A percentile compares a stretch with the other conserved stretches of the same genome.
phyloP scores from a whole-genome alignment of 2,113 vertebrate genomes.

The Atherinomorus stipes region DNA sequence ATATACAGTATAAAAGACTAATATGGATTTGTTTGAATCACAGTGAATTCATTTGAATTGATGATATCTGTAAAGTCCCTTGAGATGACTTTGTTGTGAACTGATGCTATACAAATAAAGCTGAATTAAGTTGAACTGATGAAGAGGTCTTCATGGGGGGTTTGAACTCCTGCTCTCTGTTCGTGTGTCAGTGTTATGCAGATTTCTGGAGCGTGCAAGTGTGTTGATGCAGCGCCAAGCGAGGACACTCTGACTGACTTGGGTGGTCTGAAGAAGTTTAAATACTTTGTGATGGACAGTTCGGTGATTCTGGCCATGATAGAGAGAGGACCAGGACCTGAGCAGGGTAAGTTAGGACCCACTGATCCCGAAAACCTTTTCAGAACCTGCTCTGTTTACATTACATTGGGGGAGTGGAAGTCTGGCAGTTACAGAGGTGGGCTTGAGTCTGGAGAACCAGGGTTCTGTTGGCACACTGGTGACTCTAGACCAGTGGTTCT shows the following conservation, averaged over 20 bases:
- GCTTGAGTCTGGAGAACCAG: no score
- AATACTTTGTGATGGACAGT: conserved; percentile 93
- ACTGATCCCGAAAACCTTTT: neutral
- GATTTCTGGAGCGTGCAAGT: conserved; percentile 89
- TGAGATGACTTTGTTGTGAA: no score
- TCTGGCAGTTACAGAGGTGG: no score
- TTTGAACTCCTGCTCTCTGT: neutral
- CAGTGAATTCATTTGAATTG: no score
- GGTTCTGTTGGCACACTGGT: no score
- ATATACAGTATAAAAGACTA: no score
- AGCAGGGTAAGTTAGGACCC: conserved; percentile 76
- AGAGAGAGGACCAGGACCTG: conserved; percentile 88
- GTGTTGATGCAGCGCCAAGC: conserved; percentile 87
- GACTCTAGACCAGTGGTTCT: no score
- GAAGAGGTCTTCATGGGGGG: neutral
- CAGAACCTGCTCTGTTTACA: no score
- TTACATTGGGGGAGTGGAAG: no score
- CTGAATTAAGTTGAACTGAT: neutral
- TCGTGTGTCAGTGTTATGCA: conserved; percentile 90
- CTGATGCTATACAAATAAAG: no score
- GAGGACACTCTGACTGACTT: conserved; percentile 89
- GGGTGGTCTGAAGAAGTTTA: conserved; percentile 84
- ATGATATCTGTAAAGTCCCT: no score
- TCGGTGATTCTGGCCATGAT: conserved; percentile 92
- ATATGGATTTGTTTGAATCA: no score